Percentiles rank a stretch among this genome's conserved stretches.
Conservation (phyloP, 2,113 vertebrate species). For the Odocoileus hemionus region DNA sequence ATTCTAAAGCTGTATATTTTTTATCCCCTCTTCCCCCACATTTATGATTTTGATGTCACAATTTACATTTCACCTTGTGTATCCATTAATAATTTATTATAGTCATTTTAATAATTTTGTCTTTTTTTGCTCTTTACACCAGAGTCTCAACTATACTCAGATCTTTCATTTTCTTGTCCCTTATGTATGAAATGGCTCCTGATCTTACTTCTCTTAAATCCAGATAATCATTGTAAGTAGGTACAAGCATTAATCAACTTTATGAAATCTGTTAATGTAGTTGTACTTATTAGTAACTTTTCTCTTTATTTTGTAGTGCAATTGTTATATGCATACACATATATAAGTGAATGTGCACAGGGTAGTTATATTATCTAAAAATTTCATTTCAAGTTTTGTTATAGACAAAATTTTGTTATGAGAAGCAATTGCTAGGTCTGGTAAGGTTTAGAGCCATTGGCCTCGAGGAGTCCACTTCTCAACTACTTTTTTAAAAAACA, state of each 20-base stretch:
- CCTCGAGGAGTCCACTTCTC: not conserved
- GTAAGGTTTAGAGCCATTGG: not conserved
- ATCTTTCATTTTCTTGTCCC: not conserved
- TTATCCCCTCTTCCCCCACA: not conserved
- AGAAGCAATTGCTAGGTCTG: not conserved
- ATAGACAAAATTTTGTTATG: not conserved
- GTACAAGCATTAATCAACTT: not conserved
- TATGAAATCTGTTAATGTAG: not conserved
- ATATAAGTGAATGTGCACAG: not conserved
- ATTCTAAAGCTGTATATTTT: not conserved
- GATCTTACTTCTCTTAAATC: not conserved
- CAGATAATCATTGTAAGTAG: not conserved
- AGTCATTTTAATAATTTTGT: not conserved
- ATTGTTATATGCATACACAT: not conserved
- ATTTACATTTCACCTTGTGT: not conserved
- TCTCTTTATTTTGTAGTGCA: not conserved
- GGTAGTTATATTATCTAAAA: not conserved
- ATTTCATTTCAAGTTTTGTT: not conserved
- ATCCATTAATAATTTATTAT: not conserved
- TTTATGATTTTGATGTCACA: not conserved
- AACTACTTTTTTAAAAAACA: not conserved
- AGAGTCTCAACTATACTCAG: not conserved
- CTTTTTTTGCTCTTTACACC: not conserved
- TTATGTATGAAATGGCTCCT: not conserved
- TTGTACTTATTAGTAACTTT: not conserved